Conservation (phyloP, 2,113 vertebrate species). For the Pachycephala philippinensis region DNA sequence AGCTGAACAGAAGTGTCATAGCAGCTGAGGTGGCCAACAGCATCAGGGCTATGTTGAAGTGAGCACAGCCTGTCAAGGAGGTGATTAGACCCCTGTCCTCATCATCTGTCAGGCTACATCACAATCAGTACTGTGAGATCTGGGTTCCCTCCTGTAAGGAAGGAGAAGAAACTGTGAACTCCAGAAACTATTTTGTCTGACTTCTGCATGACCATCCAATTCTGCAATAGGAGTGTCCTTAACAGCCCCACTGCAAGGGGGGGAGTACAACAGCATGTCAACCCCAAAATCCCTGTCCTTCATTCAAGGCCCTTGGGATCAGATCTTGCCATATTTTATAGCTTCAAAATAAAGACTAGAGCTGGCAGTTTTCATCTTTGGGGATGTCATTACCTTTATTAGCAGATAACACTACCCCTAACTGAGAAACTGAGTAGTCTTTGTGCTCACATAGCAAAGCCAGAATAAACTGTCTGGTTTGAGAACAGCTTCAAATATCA, state of each 20-base stretch:
- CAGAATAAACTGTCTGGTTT: background rate
- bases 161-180: background rate
- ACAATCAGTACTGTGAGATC: background rate
- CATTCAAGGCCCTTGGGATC: background rate
- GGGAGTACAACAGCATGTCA: background rate
- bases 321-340: background rate
- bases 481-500: background rate
- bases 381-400: background rate
- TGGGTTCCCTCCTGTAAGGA: background rate
- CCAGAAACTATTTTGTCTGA: background rate
- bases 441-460: background rate
- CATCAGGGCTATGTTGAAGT: background rate
- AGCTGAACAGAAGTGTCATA: background rate
- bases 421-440: background rate
- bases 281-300: background rate
- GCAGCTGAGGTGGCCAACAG: background rate
- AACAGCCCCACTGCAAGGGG: background rate
- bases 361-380: background rate
- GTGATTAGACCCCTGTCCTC: background rate
- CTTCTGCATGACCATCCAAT: background rate
- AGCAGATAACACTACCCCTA: background rate
- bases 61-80: no score
- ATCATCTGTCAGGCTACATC: background rate
- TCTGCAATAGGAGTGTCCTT: background rate
- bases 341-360: background rate